These are phyloP conservation scores for Meles meles DNA, from an alignment of 2,113 vertebrate genomes.

Conservation along the genomic window DNA sequence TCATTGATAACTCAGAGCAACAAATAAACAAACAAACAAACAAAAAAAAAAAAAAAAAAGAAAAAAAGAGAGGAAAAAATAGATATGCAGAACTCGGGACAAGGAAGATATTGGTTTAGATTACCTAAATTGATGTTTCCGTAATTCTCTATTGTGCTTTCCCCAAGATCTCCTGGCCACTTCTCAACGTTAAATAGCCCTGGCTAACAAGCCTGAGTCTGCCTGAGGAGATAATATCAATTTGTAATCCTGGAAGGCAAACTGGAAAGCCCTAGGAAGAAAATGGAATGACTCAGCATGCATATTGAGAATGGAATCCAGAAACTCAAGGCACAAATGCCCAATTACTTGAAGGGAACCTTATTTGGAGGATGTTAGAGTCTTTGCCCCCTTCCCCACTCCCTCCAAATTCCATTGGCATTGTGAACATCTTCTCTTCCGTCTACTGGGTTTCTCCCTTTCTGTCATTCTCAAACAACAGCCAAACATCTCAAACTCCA, in stretches of 20 bases:
- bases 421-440: not conserved
- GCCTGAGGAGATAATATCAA: constrained; percentile 30
- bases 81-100: not conserved
- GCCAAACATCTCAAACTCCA: not conserved
- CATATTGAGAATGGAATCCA: constrained; percentile 32
- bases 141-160: not conserved
- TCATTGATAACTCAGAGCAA: not conserved
- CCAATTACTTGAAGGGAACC: not conserved
- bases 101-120: not conserved
- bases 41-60: too few relatives aligned
- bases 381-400: not conserved
- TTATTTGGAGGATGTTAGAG: not conserved
- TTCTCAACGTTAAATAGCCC: not conserved
- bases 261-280: constrained; percentile 11
- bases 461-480: not conserved
- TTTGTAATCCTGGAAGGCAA: constrained; percentile 16
- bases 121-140: not conserved
- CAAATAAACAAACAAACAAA: not conserved
- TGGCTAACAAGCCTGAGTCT: constrained; percentile 11
- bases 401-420: not conserved
- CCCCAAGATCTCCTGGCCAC: not conserved
- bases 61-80: not conserved
- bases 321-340: not conserved
- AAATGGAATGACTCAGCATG: constrained; percentile 24
- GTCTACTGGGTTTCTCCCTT: not conserved